Evolutionary conservation across 2,888 invertebrate species (phyloP), one percentile per base, ranked within the genome.

Genomic region (Diaperis boleti): DNA sequence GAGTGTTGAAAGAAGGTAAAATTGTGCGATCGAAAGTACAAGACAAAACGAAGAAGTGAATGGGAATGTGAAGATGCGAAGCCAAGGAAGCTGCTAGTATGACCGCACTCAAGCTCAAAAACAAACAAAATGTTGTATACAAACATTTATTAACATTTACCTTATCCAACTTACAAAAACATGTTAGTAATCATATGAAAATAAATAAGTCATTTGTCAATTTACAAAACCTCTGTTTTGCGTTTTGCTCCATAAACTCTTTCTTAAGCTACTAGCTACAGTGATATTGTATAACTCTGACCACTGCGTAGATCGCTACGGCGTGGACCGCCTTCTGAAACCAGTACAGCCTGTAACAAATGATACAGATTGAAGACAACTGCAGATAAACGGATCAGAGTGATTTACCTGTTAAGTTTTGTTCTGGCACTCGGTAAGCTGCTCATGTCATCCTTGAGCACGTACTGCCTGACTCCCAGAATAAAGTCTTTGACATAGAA

Each of bases 381-480:
- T 26, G 20, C 6, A 20, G 6, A 20, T 4, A 20, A 4, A 20
- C 6, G 20, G 3, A 6, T 20, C 4, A 57, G 11, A 44, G 15
- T 1, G 52, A 45, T 10, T 8, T 75, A 91, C 91, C 87, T 88
- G 72, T 85, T 85, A 44, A 92, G 79, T 78, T 90, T 90, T 55
- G 81, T 85, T 71, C 87, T 84, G 0, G 92, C 91, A 7, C 82
- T 81, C 0, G 86, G 85, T 65, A 92, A 74, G 5, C 89, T 88
- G 5, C 87, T 86, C 0, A 87, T 80, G 11, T 86, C 85, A 71
- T 95, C 95, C 72, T 93, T 93, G 11, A 95, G 79, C n/a, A 94
- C 87, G 72, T 87, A 95, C 67, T 88, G 87, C 59, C 95, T 85
- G 37, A 95, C 92, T 0, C 96, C 96, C 68, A 93, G 82, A 81